phyloP scores from a whole-genome alignment of 53 echinoderm and acorn worm species.

The Temnopleurus reevesii region DNA sequence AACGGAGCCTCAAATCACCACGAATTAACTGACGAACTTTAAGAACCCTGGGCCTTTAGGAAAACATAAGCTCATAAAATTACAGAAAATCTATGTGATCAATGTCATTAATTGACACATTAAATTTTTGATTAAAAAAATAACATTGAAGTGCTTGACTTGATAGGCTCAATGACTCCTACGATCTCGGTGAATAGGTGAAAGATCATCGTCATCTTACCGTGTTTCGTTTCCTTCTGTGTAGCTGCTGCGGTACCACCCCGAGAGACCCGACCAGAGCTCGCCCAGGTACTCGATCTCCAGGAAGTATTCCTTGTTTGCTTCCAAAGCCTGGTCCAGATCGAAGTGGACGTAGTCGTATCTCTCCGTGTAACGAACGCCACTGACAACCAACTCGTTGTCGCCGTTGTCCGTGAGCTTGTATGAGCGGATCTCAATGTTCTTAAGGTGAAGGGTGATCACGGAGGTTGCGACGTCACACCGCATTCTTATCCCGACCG shows the following conservation, averaged over 20 bases:
- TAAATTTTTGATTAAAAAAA: too few species aligned
- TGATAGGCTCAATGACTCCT: too few species aligned
- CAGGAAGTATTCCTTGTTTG: slow-evolving; percentile 65
- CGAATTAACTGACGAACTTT: too few species aligned
- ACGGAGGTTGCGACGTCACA: slow-evolving; percentile 61
- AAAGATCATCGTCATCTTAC: slow-evolving; percentile 60
- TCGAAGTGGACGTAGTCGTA: slow-evolving; percentile 80
- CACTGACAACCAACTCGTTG: slow-evolving; percentile 12
- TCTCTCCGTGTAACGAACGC: neutral
- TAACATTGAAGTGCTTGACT: too few species aligned
- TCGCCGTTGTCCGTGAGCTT: slow-evolving; percentile 30
- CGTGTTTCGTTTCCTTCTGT: slow-evolving; percentile 64
- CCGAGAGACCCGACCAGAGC: slow-evolving; percentile 76
- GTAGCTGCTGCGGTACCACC: slow-evolving; percentile 91
- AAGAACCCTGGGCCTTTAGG: too few species aligned
- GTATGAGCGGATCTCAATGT: slow-evolving; percentile 56
- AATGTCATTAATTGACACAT: too few species aligned
- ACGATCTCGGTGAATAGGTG: too few species aligned
- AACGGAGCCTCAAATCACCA: too few species aligned
- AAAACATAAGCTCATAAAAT: too few species aligned
- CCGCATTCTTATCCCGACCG: slow-evolving; percentile 67
- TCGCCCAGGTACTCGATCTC: slow-evolving; percentile 74
- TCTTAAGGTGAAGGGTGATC: slow-evolving; percentile 73
- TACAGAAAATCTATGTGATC: too few species aligned
- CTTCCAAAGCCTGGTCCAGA: slow-evolving; percentile 8